These are phyloP conservation scores for Lytechinus pictus DNA, from an alignment of 35 echinoderm and acorn worm species.

Conservation along the genomic window DNA sequence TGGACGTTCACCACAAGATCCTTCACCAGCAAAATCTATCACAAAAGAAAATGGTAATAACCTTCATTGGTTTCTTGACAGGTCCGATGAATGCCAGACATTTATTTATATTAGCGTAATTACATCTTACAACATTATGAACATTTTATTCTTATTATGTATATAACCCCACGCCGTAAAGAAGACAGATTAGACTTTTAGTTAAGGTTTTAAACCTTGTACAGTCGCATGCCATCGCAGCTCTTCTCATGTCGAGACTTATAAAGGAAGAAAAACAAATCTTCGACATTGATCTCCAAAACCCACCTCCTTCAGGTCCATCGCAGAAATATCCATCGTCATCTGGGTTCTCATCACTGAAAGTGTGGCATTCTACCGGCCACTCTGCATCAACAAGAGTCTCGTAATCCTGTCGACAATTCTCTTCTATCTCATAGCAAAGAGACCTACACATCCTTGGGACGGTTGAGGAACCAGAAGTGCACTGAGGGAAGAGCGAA, in stretches of 20 bases:
- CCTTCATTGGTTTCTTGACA: too few relatives aligned
- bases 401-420: not conserved
- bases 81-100: too few relatives aligned
- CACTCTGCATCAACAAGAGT: not conserved
- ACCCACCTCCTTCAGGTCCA: not conserved
- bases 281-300: not conserved
- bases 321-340: not conserved
- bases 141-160: too few relatives aligned
- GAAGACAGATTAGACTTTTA: too few relatives aligned
- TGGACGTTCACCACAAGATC: conserved; percentile 49
- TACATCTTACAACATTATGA: too few relatives aligned
- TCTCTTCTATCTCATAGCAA: conserved; percentile 1
- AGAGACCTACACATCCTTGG: conserved; percentile 13
- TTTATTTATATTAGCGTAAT: too few relatives aligned
- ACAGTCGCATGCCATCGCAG: not conserved
- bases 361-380: not conserved
- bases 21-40: conserved; percentile 23
- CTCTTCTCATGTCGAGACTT: not conserved
- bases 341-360: not conserved
- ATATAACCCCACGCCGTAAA: too few relatives aligned
- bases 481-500: conserved; percentile 42
- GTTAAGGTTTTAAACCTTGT: too few relatives aligned
- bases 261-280: not conserved
- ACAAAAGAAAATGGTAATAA: not conserved
- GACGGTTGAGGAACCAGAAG: not conserved